Percentiles rank a stretch among this genome's conserved stretches.
Evolutionary conservation across 2,888 invertebrate species (phyloP).

Genomic region (Holacanthella duospinosa): DNA sequence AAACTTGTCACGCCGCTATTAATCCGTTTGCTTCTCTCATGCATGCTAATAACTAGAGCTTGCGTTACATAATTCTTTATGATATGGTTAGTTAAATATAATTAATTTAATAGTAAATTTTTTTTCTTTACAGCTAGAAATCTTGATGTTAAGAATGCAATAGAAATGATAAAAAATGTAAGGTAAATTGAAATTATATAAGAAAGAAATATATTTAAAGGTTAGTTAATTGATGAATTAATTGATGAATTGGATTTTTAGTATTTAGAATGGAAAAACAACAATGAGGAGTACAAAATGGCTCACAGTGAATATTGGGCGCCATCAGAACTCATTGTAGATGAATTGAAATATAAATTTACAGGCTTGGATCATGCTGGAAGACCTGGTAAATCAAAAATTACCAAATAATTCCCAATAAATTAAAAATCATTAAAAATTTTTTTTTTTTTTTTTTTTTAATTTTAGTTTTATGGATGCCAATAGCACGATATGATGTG

Average conservation of each 20-base stretch:
- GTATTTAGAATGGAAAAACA: background rate
- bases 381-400: background rate
- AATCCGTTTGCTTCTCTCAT: no score
- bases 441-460: background rate
- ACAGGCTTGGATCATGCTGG: background rate
- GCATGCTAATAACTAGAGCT: no score
- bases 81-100: no score
- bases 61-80: no score
- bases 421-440: background rate
- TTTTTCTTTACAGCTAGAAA: background rate
- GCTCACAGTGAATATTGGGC: background rate
- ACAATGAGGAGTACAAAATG: background rate
- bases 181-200: background rate
- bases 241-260: background rate
- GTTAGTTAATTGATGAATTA: no score
- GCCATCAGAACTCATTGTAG: background rate
- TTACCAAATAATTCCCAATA: background rate
- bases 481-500: conserved; percentile 1
- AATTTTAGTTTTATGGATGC: conserved; percentile 5
- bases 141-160: background rate
- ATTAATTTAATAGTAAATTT: no score
- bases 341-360: conserved; percentile 9
- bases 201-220: background rate
- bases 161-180: background rate
- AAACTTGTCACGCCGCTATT: no score